phyloP scores from a whole-genome alignment of 2,797 vertebrate species.

The Crenichthys baileyi region DNA sequence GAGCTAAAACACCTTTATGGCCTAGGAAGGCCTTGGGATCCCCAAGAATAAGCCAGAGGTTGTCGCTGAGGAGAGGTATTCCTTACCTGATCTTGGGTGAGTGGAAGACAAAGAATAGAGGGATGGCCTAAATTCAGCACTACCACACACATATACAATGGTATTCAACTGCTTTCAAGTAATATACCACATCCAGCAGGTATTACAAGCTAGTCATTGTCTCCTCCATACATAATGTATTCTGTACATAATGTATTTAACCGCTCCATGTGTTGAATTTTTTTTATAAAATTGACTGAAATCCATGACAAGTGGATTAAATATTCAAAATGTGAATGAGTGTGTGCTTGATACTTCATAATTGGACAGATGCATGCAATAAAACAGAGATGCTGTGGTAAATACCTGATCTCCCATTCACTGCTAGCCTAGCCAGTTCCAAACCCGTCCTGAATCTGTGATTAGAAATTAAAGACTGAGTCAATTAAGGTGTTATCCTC shows the following conservation, averaged over 20 bases:
- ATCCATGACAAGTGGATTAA: constrained; percentile 58
- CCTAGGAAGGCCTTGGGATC: neutral
- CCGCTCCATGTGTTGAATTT: constrained; percentile 24
- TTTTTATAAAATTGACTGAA: constrained; percentile 29
- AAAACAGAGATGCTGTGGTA: constrained; percentile 70
- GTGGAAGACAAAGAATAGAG: neutral
- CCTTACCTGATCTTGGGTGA: no score
- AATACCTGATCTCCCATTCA: constrained; percentile 78
- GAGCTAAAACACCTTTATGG: neutral
- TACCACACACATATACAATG: neutral
- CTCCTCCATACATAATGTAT: constrained; percentile 10
- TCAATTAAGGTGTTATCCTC: constrained; percentile 73
- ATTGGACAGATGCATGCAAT: constrained; percentile 78
- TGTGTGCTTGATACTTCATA: constrained; percentile 63
- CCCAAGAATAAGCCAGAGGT: neutral
- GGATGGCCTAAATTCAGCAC: neutral
- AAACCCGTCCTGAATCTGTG: constrained; percentile 70
- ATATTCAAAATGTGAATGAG: constrained; percentile 67
- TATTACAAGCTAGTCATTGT: constrained; percentile 5
- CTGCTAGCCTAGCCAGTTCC: constrained; percentile 34
- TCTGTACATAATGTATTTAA: constrained; percentile 16
- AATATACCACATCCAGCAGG: neutral
- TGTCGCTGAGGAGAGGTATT: neutral
- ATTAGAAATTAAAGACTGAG: constrained; percentile 78
- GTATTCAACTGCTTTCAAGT: neutral